Percentiles rank a stretch among this genome's conserved stretches.
Conservation (phyloP, 2,888 invertebrate genomes). For the Neocrepidodera transversa region DNA sequence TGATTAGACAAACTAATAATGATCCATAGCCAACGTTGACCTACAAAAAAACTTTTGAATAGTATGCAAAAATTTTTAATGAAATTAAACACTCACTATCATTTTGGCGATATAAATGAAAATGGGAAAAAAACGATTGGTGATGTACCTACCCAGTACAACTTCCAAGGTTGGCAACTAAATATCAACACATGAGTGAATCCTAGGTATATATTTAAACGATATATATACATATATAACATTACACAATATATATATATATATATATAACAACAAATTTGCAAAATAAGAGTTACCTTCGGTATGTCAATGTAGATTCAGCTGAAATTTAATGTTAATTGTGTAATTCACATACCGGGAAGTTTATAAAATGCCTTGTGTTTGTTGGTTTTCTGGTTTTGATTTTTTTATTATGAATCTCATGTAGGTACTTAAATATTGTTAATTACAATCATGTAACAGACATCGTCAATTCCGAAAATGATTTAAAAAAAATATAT, state of each 20-base stretch:
- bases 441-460: too few species aligned
- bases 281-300: conserved; percentile 31
- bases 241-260: conserved; percentile 35
- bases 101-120: conserved; percentile 33
- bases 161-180: conserved; percentile 49
- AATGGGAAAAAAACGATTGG: conserved; percentile 33
- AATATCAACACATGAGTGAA: conserved; percentile 46
- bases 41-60: conserved; percentile 20
- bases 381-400: too few species aligned
- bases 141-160: conserved; percentile 41
- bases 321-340: conserved; percentile 7
- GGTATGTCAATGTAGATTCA: conserved; percentile 15
- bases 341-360: conserved; percentile 7
- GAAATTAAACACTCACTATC: conserved; percentile 26
- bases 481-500: too few species aligned
- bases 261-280: conserved; percentile 31
- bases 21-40: conserved; percentile 11
- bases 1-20: conserved; percentile 21
- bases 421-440: too few species aligned
- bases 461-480: too few species aligned
- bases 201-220: conserved; percentile 42
- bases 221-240: conserved; percentile 33
- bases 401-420: too few species aligned
- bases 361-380: neutral
- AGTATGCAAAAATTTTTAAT: conserved; percentile 15